Conservation (phyloP, 2,888 invertebrate genomes). For the Coenonympha glycerion region DNA sequence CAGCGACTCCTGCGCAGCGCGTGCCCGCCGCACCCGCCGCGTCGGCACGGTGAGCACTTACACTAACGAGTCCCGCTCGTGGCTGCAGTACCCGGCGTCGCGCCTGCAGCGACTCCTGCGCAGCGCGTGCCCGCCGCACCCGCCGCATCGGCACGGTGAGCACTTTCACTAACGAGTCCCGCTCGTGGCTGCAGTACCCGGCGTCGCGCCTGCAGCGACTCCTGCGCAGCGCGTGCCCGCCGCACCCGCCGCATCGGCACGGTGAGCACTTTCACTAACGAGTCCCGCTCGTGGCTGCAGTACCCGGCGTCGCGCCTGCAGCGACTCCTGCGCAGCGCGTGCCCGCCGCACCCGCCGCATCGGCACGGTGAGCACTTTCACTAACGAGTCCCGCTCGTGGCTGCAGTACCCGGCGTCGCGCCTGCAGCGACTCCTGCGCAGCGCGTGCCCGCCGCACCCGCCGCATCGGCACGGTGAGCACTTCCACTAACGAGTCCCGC, state of each 20-base stretch:
- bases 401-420: constrained; percentile 41
- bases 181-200: constrained; percentile 41
- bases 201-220: constrained; percentile 37
- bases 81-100: constrained; percentile 41
- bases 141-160: constrained; percentile 7
- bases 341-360: constrained; percentile 24
- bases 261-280: no score
- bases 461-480: constrained; percentile 7
- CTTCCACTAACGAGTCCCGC: no score
- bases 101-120: constrained; percentile 38
- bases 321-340: constrained; percentile 35
- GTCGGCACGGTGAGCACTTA: constrained; percentile 3
- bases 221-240: constrained; percentile 34
- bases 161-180: no score
- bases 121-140: constrained; percentile 29
- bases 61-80: no score
- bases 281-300: constrained; percentile 39
- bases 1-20: constrained; percentile 36
- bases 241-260: constrained; percentile 14
- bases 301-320: constrained; percentile 40
- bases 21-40: constrained; percentile 25
- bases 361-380: constrained; percentile 1
- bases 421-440: constrained; percentile 36
- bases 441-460: constrained; percentile 29
- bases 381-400: no score